Evolutionary conservation across 1,140 invertebrate species (phyloP), one percentile per base, ranked within the genome.

Genomic region (Diploscapter pachys): DNA sequence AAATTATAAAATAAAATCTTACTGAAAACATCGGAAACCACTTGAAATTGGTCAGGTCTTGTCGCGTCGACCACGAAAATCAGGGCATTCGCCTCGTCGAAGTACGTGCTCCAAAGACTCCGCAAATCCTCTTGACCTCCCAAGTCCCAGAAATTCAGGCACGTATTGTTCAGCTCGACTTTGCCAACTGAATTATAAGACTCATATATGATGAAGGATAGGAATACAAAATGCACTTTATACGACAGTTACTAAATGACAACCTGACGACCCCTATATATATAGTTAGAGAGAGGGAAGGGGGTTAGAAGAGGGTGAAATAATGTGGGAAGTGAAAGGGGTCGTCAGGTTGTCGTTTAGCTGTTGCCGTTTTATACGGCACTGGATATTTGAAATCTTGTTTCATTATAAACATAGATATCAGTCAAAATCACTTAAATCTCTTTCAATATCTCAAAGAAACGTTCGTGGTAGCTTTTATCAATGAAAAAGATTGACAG

Each of bases 31-130:
- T 96, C 93, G 84, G 92, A 90, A 86, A 99, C 96, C 76, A 93
- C 93, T 5, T 95, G 96, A 88, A 76, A 71, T 2, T 72, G 62
- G 59, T 76, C 75, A 4, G 57, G 52, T 50, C 75, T 63, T 13
- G 68, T 76, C 4, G 75, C 75, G 53, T 99, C 96, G 61, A 98
- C 93, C 73, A 99, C 94, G 86, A 97, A 99, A 82, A 99, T 96
- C n/a, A 99, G 90, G 74, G 92, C 96, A 89, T 99, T 95, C 65
- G 93, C 97, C 88, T 99, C 96, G 57, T 94, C 93, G 89, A 97
- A 98, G 88, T 99, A 98, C 91, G 98, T 98, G 85, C 98, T 94
- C 96, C 96, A 99, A n/a, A 99, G 86, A 5, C 93, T 93, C 85
- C 98, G 95, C n/a, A 99, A 87, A 86, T 98, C 96, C 86, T 93